A percentile compares a stretch with the other conserved stretches of the same genome.
Evolutionary conservation across 2,797 vertebrate genomes (phyloP).

Genomic region (Kryptopterus vitreolus): DNA sequence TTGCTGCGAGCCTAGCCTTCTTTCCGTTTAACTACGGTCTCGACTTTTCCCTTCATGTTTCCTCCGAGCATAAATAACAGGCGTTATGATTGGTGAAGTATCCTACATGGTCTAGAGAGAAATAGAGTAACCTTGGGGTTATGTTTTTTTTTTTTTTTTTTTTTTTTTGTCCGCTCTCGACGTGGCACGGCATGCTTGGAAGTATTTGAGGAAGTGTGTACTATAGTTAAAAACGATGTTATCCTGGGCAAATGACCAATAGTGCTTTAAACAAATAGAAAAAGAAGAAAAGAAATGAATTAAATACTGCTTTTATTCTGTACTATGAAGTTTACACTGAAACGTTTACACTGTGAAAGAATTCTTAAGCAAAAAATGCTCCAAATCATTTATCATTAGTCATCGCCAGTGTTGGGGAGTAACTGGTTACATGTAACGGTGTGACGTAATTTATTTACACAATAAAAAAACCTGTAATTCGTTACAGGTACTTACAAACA

Average conservation of each 20-base stretch:
- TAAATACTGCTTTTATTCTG: not conserved
- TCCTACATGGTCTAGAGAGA: not conserved
- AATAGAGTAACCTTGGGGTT: not conserved
- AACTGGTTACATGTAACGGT: not conserved
- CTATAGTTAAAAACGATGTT: not conserved
- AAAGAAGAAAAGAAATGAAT: no score
- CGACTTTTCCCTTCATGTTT: constrained; percentile 1
- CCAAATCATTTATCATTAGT: not conserved
- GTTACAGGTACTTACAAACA: no score
- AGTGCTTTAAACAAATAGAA: no score
- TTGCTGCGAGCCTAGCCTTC: constrained; percentile 14
- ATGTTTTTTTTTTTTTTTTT: not conserved
- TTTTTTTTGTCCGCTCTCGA: no score
- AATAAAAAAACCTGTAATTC: no score
- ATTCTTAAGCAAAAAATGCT: not conserved
- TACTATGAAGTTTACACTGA: not conserved
- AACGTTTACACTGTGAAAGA: no score
- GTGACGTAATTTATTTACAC: no score
- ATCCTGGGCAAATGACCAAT: not conserved
- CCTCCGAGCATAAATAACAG: not conserved
- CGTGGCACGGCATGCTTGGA: not conserved
- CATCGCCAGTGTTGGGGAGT: not conserved
- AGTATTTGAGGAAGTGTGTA: not conserved
- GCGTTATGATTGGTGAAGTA: not conserved
- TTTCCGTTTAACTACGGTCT: constrained; percentile 23